Percentiles rank a stretch among this genome's conserved stretches.
Evolutionary conservation across 1,140 invertebrate species (phyloP).

Genomic region (Littorina saxatilis): DNA sequence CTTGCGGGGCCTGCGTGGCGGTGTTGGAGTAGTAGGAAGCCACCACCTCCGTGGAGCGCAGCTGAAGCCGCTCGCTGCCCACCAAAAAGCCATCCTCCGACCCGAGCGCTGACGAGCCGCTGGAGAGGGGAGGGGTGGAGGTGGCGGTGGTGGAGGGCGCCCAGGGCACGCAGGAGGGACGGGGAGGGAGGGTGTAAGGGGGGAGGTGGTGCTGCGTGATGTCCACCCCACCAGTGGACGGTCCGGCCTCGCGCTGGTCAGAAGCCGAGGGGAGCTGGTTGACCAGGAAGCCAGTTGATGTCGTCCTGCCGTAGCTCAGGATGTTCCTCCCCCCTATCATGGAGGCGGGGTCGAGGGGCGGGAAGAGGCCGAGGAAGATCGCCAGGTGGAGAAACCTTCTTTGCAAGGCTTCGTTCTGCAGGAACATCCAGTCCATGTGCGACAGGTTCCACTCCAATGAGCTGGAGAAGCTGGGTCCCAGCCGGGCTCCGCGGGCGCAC

Average conservation of each 20-base stretch:
- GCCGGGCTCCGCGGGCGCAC: conserved; percentile 6
- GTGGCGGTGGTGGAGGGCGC: background rate
- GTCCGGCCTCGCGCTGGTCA: background rate
- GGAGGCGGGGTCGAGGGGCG: background rate
- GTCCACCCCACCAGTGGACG: background rate
- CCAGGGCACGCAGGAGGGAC: conserved; percentile 8
- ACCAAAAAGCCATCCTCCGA: background rate
- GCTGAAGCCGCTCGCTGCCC: background rate
- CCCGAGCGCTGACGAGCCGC: background rate
- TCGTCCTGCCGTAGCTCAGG: background rate
- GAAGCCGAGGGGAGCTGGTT: too few species aligned
- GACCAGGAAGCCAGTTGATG: background rate
- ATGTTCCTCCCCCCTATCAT: background rate
- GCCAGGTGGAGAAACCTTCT: conserved; percentile 19
- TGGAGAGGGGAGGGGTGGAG: background rate
- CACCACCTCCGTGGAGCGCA: background rate
- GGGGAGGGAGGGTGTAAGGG: background rate
- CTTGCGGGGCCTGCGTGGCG: background rate
- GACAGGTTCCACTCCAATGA: conserved; percentile 35
- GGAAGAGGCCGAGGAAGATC: conserved; percentile 32
- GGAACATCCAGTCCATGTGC: conserved; percentile 40
- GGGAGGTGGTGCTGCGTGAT: background rate
- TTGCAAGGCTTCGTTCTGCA: background rate
- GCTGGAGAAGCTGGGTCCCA: conserved; percentile 25
- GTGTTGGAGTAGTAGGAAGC: background rate